Evolutionary conservation across 1,140 invertebrate genomes (phyloP), one percentile per base, ranked within the genome.

Genomic region (Hylaeus volcanicus): DNA sequence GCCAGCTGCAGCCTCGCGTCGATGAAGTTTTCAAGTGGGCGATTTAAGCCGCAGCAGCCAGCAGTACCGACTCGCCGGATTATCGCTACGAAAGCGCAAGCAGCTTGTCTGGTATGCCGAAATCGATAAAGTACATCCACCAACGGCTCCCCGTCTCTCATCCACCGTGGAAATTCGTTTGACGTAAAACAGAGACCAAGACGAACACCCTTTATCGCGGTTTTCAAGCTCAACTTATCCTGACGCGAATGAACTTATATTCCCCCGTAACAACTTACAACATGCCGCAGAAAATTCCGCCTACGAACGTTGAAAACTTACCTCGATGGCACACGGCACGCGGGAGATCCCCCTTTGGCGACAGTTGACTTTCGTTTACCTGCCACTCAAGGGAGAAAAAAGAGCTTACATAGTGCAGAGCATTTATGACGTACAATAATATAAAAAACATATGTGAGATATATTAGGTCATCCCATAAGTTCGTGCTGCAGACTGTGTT

Each of bases 51-150:
- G 83, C 83, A 51, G 72, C 71, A 75, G 51, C 56, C 69, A 70
- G 74, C 70, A 51, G 82, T 48, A 75, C 75, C 72, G 77, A 76
- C 66, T 84, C 82, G 82, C 55, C 83, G 83, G 81, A 85, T 85
- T 86, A 86, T 86, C 79, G 84, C 79, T 74, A 79, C 79, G 83
- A 85, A 82, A 78, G 84, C 79, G 76, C 65, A 86, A 85, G 84
- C 84, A 86, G 84, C 84, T 86, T 86, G 83, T 86, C 84, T 85
- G 84, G 84, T 85, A 86, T 86, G 84, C 84, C 74, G 71, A 85
- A 86, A 86, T 85, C 78, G 78, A 80, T 80, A 80, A 74, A 80
- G 78, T 66, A 74, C 61, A 75, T 65, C 72, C 58, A 74, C 60
- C 77, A 39, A 53, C 43, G 53, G 0, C 60, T 51, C 41, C 4